Percentiles rank a stretch among this genome's conserved stretches.
Evolutionary conservation across 2,888 invertebrate genomes (phyloP).

Genomic region (Dryobotodes eremita): DNA sequence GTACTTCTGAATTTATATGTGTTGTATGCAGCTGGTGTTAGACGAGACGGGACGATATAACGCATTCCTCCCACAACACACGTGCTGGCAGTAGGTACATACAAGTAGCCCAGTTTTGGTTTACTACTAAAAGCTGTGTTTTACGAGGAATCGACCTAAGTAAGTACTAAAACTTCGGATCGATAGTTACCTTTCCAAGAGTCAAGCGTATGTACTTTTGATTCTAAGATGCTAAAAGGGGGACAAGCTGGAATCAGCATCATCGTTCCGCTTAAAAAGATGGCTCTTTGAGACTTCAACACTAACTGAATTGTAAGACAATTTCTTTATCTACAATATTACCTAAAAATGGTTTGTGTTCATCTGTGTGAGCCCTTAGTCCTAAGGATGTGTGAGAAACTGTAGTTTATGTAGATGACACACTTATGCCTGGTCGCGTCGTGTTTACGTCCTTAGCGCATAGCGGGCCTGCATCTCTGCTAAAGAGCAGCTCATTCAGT

Average conservation of each 20-base stretch:
- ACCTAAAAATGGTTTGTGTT: neutral
- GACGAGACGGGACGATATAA: neutral
- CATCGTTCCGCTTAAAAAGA: neutral
- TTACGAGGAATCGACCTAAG: neutral
- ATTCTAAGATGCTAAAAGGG: neutral
- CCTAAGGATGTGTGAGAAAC: constrained; percentile 4
- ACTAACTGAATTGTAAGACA: neutral
- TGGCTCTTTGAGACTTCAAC: neutral
- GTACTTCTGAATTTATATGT: neutral
- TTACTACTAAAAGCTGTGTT: neutral
- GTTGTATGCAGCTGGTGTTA: neutral
- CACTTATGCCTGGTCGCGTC: constrained; percentile 2
- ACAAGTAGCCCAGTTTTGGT: neutral
- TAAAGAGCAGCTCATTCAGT: neutral
- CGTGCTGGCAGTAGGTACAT: neutral
- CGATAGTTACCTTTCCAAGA: neutral
- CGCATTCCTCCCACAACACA: neutral
- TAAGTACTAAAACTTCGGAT: neutral
- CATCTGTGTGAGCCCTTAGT: neutral
- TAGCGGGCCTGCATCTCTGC: neutral
- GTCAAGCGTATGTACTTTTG: neutral
- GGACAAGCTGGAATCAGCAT: neutral
- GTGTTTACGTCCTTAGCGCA: neutral
- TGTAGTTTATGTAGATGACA: neutral
- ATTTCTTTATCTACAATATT: neutral